Conservation (phyloP, 1,140 invertebrate genomes). For the Druon quercuslanigerum region DNA sequence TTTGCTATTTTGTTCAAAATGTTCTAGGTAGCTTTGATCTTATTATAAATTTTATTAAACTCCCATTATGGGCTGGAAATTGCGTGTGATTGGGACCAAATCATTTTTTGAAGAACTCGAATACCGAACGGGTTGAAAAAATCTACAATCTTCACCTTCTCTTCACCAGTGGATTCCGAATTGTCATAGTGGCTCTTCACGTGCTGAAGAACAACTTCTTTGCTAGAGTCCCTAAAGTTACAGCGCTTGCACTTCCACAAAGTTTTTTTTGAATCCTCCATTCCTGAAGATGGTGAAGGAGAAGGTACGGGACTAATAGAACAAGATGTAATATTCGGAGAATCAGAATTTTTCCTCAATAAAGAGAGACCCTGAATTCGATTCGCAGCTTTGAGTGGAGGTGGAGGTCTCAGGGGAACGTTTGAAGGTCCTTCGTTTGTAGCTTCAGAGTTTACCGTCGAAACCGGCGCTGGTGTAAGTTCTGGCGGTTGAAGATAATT, state of each 20-base stretch:
- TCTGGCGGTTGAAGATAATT: conserved; percentile 49
- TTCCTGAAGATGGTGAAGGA: conserved; percentile 23
- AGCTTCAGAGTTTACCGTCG: not conserved
- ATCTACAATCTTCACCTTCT: conserved; percentile 52
- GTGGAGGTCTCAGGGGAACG: conserved; percentile 53
- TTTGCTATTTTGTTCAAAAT: too few species aligned
- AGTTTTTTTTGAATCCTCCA: conserved; percentile 76
- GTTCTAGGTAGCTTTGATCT: too few species aligned
- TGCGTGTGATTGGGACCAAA: too few species aligned
- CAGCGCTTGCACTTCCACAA: conserved; percentile 91
- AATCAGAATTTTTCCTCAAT: conserved; percentile 61
- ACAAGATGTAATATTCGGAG: conserved; percentile 35
- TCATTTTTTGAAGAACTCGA: too few species aligned
- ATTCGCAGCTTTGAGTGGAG: conserved; percentile 59
- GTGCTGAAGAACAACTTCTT: conserved; percentile 81
- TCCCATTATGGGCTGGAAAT: too few species aligned
- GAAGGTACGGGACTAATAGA: conserved; percentile 52
- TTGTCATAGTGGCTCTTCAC: conserved; percentile 80
- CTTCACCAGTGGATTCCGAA: conserved; percentile 36
- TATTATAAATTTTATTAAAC: too few species aligned
- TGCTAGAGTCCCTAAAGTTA: conserved; percentile 83
- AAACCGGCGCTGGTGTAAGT: conserved; percentile 39
- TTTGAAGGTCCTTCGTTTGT: conserved; percentile 34
- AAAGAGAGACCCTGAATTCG: conserved; percentile 65
- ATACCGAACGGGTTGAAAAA: not conserved